Conservation (phyloP, 2,113 vertebrate genomes). For the Nematolebias whitei region DNA sequence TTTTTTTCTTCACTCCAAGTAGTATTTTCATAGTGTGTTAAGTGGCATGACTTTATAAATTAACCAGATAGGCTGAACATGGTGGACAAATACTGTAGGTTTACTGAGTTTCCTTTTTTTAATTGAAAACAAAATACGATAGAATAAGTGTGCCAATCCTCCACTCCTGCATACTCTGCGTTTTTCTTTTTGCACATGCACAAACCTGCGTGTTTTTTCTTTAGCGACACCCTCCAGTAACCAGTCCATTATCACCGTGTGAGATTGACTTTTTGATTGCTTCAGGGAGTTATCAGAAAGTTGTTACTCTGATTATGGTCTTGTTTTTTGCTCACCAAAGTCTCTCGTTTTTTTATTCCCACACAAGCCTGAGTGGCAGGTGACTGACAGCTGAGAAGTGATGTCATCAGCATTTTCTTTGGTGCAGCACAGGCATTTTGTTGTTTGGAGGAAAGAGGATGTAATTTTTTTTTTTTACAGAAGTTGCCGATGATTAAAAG, state of each 20-base stretch:
- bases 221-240: background rate
- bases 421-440: slow-evolving; percentile 37
- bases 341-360: slow-evolving; percentile 39
- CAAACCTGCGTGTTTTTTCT: slow-evolving; percentile 2
- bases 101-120: background rate
- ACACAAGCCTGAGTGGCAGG: slow-evolving; percentile 23
- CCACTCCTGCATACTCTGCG: background rate
- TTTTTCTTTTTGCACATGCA: background rate
- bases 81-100: too few relatives aligned
- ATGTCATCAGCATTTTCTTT: slow-evolving; percentile 59
- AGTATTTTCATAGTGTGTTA: too few relatives aligned
- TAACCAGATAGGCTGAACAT: too few relatives aligned
- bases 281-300: slow-evolving; percentile 47
- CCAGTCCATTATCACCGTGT: slow-evolving; percentile 25
- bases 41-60: too few relatives aligned
- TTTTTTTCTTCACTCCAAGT: too few relatives aligned
- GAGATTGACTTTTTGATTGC: slow-evolving; percentile 60
- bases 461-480: slow-evolving; percentile 56
- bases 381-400: slow-evolving; percentile 67
- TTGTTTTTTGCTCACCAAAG: slow-evolving; percentile 49
- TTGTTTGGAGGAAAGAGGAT: slow-evolving; percentile 32
- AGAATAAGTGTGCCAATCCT: slow-evolving; percentile 1
- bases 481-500: slow-evolving; percentile 47
- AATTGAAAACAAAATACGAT: slow-evolving; percentile 13
- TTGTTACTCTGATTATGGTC: slow-evolving; percentile 60